Base-by-base conservation (phyloP, 1,140 invertebrate species). In the Drosophila grimshawi region DNA sequence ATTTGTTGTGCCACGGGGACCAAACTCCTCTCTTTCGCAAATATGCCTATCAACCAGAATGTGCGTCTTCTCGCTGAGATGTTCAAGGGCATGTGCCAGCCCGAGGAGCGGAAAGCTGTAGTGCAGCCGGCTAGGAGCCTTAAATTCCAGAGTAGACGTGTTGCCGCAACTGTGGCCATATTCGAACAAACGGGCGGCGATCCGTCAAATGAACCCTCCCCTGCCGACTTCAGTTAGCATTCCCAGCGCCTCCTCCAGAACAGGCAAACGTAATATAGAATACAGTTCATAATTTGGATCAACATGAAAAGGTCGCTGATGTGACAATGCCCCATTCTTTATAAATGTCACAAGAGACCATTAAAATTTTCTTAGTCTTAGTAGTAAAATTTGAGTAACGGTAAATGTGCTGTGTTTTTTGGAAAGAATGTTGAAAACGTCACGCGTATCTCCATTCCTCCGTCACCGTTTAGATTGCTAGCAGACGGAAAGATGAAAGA, bases 21-120 rank as follows among this genome's bases (percentile, higher is more conserved):
- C 46, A 6, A 41, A n/a, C 4, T 43, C 57, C 3, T 61, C 37
- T 30, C 41, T 19, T 19, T 19, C 39, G 7, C 27, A 41, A 3
- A 30, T 19, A 19, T 45, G 52, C n/a, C 43, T 2, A 35, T 2
- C 46, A 37, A n/a, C 2, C 27, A 30, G 0, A 55, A 11, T 37
- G 70, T 73, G 3, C 52, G 60, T 29, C 32, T 53, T 6, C 48
- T 73, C 0, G 53, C 67, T 6, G 55, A 59, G 48, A 73, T 67
- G 10, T 73, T 73, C 39, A 55, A 73, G 48, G 8, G 70, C 27
- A 30, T 73, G 37, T 5, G 48, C 27, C 51, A 30, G 39, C 11
- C 30, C 8, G 32, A 48, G 7, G 27, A 29, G 1, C 11, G 7
- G 10, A 4, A 4, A 2, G 2, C 46, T 2, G 29, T 7, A 11